A percentile compares a stretch with the other conserved stretches of the same genome.
Evolutionary conservation across 2,888 invertebrate genomes (phyloP).

Genomic region (Polyommatus iphigenia): DNA sequence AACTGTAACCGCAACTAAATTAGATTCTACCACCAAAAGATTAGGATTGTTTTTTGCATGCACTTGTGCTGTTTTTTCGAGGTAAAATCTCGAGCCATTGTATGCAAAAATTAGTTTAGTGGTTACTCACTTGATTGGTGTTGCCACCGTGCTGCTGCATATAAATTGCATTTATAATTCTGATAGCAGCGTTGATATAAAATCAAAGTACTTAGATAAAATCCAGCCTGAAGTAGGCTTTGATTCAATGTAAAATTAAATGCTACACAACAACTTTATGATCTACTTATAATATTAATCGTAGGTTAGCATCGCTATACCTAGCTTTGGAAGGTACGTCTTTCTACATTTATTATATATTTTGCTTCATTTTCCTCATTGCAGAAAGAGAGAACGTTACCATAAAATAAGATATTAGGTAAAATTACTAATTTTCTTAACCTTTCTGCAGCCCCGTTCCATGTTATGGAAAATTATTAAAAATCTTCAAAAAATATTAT

Average conservation of each 20-base stretch:
- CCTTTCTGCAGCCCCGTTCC: no score
- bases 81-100: constrained; percentile 25
- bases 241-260: background rate
- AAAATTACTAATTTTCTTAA: no score
- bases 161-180: constrained; percentile 44
- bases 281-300: background rate
- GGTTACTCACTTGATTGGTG: constrained; percentile 49
- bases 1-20: background rate
- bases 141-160: constrained; percentile 41
- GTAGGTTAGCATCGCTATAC: no score
- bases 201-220: background rate
- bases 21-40: background rate
- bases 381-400: no score
- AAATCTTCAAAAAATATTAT: background rate
- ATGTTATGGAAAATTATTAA: background rate
- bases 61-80: background rate
- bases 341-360: no score
- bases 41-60: constrained; percentile 1
- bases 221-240: background rate
- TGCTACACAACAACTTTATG: background rate
- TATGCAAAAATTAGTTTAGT: constrained; percentile 35
- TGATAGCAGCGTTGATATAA: constrained; percentile 18
- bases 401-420: no score
- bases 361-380: background rate
- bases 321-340: background rate